phyloP scores from a whole-genome alignment of 2,797 vertebrate species.

The Harpagifer antarcticus region DNA sequence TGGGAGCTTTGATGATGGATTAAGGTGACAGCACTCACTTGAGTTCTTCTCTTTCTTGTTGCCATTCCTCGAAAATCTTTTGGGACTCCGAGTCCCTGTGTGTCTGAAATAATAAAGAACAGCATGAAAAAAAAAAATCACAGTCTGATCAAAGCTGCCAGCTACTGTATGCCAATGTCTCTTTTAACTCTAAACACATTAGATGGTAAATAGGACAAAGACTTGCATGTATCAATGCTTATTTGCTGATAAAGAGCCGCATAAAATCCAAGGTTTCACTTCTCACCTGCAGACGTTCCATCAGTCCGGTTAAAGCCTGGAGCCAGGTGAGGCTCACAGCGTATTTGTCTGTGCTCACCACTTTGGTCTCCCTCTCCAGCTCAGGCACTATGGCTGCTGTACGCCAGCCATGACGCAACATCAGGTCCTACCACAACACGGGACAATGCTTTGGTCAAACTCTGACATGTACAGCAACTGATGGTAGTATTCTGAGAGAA shows the following conservation, averaged over 20 bases:
- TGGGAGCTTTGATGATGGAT: background rate
- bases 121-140: background rate
- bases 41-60: slow-evolving; percentile 88
- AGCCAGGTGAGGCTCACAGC: slow-evolving; percentile 89
- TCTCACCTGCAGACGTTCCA: slow-evolving; percentile 89
- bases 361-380: slow-evolving; percentile 88
- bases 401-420: slow-evolving; percentile 90
- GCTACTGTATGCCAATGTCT: background rate
- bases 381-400: slow-evolving; percentile 90
- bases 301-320: slow-evolving; percentile 89
- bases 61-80: slow-evolving; percentile 87
- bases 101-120: slow-evolving; percentile 66
- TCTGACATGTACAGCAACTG: background rate
- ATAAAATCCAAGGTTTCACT: background rate
- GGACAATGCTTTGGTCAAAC: background rate
- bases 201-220: background rate
- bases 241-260: background rate
- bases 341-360: slow-evolving; percentile 88
- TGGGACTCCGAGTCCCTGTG: slow-evolving; percentile 84
- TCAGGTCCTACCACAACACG: slow-evolving; percentile 84
- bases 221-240: background rate
- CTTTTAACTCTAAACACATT: background rate
- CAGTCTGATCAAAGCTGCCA: background rate
- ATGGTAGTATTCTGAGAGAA: background rate
- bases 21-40: slow-evolving; percentile 68